These are phyloP conservation scores for Grus americana DNA, from an alignment of 2,113 vertebrate genomes.

Conservation along the genomic window DNA sequence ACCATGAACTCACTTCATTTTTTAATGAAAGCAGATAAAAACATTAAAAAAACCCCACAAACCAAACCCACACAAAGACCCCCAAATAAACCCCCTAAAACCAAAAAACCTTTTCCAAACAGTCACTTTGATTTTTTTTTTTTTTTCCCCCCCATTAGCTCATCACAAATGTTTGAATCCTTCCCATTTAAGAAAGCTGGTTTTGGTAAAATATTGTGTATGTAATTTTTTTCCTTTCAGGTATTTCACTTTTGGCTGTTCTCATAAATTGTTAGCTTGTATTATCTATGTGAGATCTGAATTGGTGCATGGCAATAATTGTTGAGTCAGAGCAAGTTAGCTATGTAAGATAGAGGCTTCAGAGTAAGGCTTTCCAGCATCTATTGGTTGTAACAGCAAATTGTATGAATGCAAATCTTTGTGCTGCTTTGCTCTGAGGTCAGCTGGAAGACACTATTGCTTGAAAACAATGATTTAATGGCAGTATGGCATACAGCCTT, in stretches of 20 bases:
- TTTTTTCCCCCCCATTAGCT: not conserved
- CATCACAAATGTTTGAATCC: not conserved
- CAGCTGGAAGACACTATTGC: constrained; percentile 37
- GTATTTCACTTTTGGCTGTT: not conserved
- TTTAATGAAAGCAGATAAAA: not conserved
- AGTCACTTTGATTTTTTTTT: not conserved
- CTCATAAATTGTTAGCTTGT: not conserved
- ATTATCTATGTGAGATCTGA: not conserved
- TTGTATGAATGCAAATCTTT: not conserved
- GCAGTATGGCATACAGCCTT: constrained; percentile 29
- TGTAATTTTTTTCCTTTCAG: not conserved
- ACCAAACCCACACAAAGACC: not conserved
- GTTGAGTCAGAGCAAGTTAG: not conserved
- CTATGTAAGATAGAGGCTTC: not conserved
- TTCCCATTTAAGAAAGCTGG: not conserved
- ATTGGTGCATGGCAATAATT: not conserved
- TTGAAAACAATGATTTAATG: constrained; percentile 50
- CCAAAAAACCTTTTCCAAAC: not conserved
- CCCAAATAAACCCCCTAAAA: not conserved
- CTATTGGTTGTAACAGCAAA: not conserved
- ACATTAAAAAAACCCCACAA: not conserved
- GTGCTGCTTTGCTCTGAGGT: constrained; percentile 15
- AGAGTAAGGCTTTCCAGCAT: not conserved
- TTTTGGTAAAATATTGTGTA: not conserved
- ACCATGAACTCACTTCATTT: not conserved